A percentile compares a stretch with the other conserved stretches of the same genome.
phyloP scores from a whole-genome alignment of 2,888 invertebrate species.

The Macrophya alboannulata region DNA sequence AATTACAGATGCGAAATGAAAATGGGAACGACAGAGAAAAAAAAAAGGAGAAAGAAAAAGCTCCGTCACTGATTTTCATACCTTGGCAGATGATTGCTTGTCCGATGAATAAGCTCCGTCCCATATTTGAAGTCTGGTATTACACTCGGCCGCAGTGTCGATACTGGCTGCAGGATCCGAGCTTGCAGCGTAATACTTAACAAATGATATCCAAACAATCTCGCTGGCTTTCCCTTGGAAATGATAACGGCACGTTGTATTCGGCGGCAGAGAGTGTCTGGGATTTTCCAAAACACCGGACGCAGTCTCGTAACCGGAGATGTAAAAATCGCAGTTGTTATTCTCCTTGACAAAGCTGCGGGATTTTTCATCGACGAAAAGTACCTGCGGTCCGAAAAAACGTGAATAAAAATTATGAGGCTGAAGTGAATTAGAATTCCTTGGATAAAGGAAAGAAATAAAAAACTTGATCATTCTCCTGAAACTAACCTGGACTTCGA shows the following conservation, averaged over 20 bases:
- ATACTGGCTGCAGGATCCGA: constrained; percentile 83
- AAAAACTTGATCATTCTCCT: not conserved
- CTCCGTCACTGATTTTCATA: not conserved
- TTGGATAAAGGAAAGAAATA: not conserved
- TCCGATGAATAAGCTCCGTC: constrained; percentile 82
- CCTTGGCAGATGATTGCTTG: constrained; percentile 62
- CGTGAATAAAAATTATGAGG: constrained; percentile 22
- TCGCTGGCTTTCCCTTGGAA: constrained; percentile 89
- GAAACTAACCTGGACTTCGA: constrained; percentile 88
- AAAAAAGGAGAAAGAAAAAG: not conserved
- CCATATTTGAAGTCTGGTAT: constrained; percentile 89
- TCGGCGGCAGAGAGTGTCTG: constrained; percentile 89
- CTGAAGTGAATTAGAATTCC: not conserved
- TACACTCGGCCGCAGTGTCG: constrained; percentile 87
- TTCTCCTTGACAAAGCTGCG: constrained; percentile 88
- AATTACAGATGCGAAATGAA: not conserved
- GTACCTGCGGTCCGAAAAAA: constrained; percentile 81
- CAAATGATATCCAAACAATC: constrained; percentile 92
- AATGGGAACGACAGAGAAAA: not conserved
- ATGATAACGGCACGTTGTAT: constrained; percentile 91
- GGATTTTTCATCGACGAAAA: constrained; percentile 89
- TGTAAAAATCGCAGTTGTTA: constrained; percentile 89
- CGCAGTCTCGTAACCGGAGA: constrained; percentile 88
- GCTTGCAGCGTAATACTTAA: constrained; percentile 90
- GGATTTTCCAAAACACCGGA: constrained; percentile 90